These are phyloP conservation scores for Laothoe populi DNA, from an alignment of 2,888 invertebrate species.

Conservation along the genomic window DNA sequence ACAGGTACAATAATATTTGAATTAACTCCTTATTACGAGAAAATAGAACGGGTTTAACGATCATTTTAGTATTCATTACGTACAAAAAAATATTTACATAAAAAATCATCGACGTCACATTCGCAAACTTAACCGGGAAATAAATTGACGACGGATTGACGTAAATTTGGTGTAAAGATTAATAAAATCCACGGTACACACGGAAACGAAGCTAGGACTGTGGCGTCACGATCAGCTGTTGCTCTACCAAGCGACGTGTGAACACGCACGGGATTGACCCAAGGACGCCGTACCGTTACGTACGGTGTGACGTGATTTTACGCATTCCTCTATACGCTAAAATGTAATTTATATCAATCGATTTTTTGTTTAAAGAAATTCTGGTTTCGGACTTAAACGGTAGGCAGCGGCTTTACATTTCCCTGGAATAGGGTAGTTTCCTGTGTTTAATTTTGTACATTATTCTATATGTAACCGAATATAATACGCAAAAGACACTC, in stretches of 20 bases:
- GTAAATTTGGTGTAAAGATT: background rate
- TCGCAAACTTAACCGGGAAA: background rate
- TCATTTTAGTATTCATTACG: too few species aligned
- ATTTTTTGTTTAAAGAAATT: too few species aligned
- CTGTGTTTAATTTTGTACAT: too few species aligned
- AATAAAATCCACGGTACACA: constrained; percentile 2
- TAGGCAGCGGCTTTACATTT: too few species aligned
- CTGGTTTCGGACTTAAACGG: too few species aligned
- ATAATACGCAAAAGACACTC: too few species aligned
- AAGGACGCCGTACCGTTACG: background rate
- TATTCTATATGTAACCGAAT: too few species aligned
- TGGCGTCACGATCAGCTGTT: constrained; percentile 3
- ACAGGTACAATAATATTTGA: too few species aligned
- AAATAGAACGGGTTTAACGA: too few species aligned
- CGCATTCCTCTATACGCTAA: background rate
- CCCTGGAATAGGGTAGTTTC: too few species aligned
- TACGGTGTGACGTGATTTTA: background rate
- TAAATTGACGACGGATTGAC: constrained; percentile 9
- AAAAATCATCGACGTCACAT: background rate
- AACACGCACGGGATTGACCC: background rate
- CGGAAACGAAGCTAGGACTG: constrained; percentile 11
- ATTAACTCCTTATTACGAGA: too few species aligned
- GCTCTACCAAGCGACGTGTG: background rate
- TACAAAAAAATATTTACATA: too few species aligned
- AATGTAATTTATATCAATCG: background rate